Conservation (phyloP, 1,140 invertebrate species). For the Meloidogyne floridensis region DNA sequence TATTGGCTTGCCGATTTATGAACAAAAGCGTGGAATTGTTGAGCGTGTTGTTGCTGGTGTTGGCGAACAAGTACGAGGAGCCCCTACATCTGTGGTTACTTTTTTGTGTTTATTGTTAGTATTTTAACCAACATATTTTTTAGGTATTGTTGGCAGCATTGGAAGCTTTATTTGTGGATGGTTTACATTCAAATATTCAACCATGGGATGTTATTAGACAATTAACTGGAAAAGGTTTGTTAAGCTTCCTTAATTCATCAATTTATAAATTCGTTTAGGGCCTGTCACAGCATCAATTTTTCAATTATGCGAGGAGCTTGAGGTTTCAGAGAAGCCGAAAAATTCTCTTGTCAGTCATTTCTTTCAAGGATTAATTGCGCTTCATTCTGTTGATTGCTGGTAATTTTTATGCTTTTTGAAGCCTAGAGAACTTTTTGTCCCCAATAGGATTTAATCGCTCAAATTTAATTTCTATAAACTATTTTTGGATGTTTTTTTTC, state of each 20-base stretch:
- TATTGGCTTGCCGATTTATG: slow-evolving; percentile 55
- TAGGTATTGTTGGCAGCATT: slow-evolving; percentile 45
- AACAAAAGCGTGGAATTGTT: slow-evolving; percentile 54
- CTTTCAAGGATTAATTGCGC: slow-evolving; percentile 54
- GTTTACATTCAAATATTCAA: slow-evolving; percentile 36
- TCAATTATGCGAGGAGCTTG: slow-evolving; percentile 52
- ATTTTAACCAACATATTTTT: background rate
- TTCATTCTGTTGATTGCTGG: slow-evolving; percentile 37
- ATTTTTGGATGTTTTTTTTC: background rate
- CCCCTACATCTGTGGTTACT: slow-evolving; percentile 31
- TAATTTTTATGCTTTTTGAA: background rate
- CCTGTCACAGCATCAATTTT: slow-evolving; percentile 54
- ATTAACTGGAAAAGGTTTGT: slow-evolving; percentile 52
- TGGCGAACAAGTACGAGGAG: slow-evolving; percentile 57
- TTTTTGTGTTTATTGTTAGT: background rate
- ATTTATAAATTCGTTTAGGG: slow-evolving; percentile 22
- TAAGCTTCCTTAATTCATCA: slow-evolving; percentile 1
- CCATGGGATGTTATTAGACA: slow-evolving; percentile 56
- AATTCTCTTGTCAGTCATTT: slow-evolving; percentile 60
- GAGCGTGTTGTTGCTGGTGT: slow-evolving; percentile 64
- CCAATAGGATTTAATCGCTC: background rate
- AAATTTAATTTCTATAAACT: too few relatives aligned
- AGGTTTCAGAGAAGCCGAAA: slow-evolving; percentile 58
- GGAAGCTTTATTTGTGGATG: slow-evolving; percentile 52
- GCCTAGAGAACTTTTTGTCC: background rate